Evolutionary conservation across 2,797 vertebrate genomes (phyloP).

Genomic region (Sternarchorhynchus goeldii): DNA sequence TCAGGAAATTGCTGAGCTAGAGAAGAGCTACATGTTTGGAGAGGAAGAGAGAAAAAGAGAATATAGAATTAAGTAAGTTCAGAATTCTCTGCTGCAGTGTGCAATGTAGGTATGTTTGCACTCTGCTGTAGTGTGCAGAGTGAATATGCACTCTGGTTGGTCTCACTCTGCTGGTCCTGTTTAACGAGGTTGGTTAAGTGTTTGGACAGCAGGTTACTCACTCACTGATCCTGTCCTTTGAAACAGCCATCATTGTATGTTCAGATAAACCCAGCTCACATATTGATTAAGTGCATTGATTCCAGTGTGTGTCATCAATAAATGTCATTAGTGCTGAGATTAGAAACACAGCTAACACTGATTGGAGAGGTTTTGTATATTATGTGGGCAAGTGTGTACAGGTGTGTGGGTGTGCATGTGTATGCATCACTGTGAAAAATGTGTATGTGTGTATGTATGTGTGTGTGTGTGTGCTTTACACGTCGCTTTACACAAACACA

Average conservation of each 20-base stretch:
- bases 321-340: slow-evolving; percentile 56
- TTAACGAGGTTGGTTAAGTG: not conserved
- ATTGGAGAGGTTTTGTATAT: not conserved
- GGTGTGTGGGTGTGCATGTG: no score
- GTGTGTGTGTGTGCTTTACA: slow-evolving; percentile 4
- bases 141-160: no score
- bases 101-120: no score
- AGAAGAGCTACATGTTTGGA: not conserved
- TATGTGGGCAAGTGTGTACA: no score
- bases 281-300: not conserved
- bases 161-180: not conserved
- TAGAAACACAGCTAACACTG: slow-evolving; percentile 55
- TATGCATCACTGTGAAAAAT: not conserved
- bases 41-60: not conserved
- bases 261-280: not conserved
- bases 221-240: not conserved
- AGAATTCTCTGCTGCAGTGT: no score
- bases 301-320: not conserved
- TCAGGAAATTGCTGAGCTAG: slow-evolving; percentile 73
- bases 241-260: not conserved
- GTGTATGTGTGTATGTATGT: not conserved
- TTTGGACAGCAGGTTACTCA: not conserved
- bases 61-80: not conserved
- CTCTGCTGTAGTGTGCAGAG: not conserved
- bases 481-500: no score